Conservation (phyloP, 2,888 invertebrate genomes). For the Papilio protenor region DNA sequence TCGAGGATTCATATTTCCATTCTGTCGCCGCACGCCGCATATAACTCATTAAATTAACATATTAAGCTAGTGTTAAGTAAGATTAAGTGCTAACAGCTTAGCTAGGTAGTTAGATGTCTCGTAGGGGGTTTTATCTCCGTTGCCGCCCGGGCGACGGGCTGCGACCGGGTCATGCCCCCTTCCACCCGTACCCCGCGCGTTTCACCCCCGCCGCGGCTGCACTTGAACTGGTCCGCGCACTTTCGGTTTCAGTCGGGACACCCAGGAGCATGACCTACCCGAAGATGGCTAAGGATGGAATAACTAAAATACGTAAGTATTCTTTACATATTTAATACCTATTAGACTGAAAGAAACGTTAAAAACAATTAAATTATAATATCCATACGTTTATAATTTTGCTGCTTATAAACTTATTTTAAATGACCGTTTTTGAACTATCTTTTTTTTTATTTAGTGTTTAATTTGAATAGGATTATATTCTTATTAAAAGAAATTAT, state of each 20-base stretch:
- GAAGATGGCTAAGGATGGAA: constrained; percentile 52
- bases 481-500: too few species aligned
- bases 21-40: constrained; percentile 44
- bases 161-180: constrained; percentile 64
- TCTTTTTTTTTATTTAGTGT: too few species aligned
- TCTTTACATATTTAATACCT: too few species aligned
- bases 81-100: constrained; percentile 28
- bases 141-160: constrained; percentile 52
- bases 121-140: constrained; percentile 37
- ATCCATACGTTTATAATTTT: too few species aligned
- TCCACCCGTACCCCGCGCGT: constrained; percentile 46
- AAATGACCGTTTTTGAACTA: too few species aligned
- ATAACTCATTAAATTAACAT: constrained; percentile 44
- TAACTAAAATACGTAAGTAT: neutral
- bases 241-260: constrained; percentile 71
- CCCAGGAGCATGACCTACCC: constrained; percentile 70
- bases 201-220: constrained; percentile 51
- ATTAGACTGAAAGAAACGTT: too few species aligned
- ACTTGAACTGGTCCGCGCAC: constrained; percentile 75
- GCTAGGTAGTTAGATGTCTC: constrained; percentile 9
- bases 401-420: too few species aligned
- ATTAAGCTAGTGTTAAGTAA: constrained; percentile 4
- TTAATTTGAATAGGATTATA: too few species aligned
- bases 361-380: too few species aligned
- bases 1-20: constrained; percentile 44